Base-by-base conservation (phyloP, 35 echinoderm and acorn worm genomes). In the Heliocidaris tuberculata region DNA sequence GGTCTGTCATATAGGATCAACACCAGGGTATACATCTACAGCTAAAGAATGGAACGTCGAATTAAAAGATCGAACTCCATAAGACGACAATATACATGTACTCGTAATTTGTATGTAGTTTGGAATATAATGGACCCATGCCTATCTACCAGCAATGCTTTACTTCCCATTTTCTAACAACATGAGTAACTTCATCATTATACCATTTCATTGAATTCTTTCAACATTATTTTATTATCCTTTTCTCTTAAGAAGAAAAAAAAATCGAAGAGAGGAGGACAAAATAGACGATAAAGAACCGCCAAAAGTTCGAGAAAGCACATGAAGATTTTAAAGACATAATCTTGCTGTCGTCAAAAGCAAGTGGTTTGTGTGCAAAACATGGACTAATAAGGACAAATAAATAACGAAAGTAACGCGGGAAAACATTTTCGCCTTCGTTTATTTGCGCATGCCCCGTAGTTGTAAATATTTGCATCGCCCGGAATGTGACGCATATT, bases 381-480 rank as follows among this genome's bases (percentile, higher is more conserved):
- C 8, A 24, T 70, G 24, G 60, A 70, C 60, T 70, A 70, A 70
- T 70, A 27, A 24, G 60, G 21, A 70, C 86, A 88, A 48, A 88
- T 88, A 42, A 88, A 88, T 88, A 48, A 88, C 31, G 47, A 88
- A 32, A 88, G 47, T 88, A 88, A 42, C 47, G 31, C 47, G 86
- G 30, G 15, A 88, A 48, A 88, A 88, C 47, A 88, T 42, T 88
- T 42, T 21, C 47, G 31, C 86, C 12, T 31, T 88, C 17, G 60
- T 70, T 70, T 70, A 70, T 70, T 70, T 70, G 60, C 60, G 60
- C 60, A 70, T 70, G 60, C 60, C 60, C 60, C 15, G 60, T 88
- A 12, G 86, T 88, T 13, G 31, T 88, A 42, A 88, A 88, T 88
- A 42, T 88, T 88, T 88, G 31, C 86, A 88, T 88, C 31, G 47